These are phyloP conservation scores for Hyalella azteca DNA, from an alignment of 2,888 invertebrate genomes.

Conservation along the genomic window DNA sequence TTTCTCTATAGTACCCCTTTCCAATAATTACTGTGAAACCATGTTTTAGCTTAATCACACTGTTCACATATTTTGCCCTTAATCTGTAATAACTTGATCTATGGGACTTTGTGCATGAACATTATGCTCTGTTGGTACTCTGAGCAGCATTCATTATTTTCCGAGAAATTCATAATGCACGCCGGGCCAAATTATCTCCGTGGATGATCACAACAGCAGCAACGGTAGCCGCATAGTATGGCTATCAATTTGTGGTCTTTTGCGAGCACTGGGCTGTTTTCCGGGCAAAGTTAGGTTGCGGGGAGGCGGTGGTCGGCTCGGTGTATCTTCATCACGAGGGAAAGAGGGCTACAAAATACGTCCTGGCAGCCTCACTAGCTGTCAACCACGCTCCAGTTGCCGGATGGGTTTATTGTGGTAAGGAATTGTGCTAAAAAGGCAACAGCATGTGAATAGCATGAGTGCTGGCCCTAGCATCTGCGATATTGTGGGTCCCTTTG, in stretches of 20 bases:
- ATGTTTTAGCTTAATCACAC: too few species aligned
- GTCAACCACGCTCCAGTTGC: slow-evolving; percentile 38
- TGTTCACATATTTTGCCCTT: too few species aligned
- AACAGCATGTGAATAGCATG: slow-evolving; percentile 7
- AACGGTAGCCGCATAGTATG: background rate
- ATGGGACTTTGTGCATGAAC: too few species aligned
- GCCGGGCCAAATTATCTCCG: too few species aligned
- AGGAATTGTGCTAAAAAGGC: slow-evolving; percentile 38
- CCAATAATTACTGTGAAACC: too few species aligned
- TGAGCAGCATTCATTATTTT: too few species aligned
- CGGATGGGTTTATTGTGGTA: slow-evolving; percentile 36
- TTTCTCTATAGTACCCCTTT: too few species aligned
- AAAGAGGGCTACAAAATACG: slow-evolving; percentile 29
- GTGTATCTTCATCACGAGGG: slow-evolving; percentile 29
- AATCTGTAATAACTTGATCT: too few species aligned
- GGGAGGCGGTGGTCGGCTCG: too few species aligned
- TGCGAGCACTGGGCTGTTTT: background rate
- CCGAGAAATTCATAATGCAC: too few species aligned
- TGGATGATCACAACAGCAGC: too few species aligned
- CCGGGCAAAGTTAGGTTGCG: slow-evolving; percentile 24
- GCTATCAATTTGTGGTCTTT: slow-evolving; percentile 31
- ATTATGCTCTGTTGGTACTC: too few species aligned
- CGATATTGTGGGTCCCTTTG: slow-evolving; percentile 8
- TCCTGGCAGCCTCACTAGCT: slow-evolving; percentile 37
- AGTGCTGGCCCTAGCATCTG: slow-evolving; percentile 35